A percentile compares a stretch with the other conserved stretches of the same genome.
These are phyloP conservation scores for Myotis planiceps DNA, from an alignment of 2,797 vertebrate species.

Conservation along the genomic window DNA sequence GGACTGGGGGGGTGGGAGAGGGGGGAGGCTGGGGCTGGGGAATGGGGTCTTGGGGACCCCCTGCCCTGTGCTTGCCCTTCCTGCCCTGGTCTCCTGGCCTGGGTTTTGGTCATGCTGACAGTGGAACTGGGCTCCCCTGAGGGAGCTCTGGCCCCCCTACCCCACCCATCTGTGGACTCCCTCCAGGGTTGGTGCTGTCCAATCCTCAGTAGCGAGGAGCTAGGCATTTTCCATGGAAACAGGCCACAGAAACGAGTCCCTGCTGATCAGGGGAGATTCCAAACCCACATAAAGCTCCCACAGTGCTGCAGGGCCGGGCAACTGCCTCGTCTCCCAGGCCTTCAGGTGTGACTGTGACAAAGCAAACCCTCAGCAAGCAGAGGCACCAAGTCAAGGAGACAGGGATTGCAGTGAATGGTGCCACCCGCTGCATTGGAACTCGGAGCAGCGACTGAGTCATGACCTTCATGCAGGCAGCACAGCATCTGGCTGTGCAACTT, in stretches of 20 bases:
- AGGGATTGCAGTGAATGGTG: background rate
- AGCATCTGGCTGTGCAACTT: fast-evolving
- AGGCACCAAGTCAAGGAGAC: background rate
- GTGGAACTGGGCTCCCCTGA: background rate
- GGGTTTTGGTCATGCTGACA: background rate
- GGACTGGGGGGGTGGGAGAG: too few species aligned
- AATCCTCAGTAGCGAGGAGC: background rate
- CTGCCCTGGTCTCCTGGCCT: background rate
- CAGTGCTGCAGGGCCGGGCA: fast-evolving
- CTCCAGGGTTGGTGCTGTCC: background rate
- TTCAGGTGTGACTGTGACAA: fast-evolving
- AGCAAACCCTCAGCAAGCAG: background rate
- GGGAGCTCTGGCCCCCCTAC: background rate
- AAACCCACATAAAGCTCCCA: background rate
- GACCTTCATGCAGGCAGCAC: fast-evolving
- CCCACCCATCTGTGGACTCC: background rate
- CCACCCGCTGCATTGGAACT: background rate
- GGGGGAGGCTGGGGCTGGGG: too few species aligned
- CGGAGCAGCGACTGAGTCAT: fast-evolving
- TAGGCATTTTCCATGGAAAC: background rate
- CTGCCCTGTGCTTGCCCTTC: background rate
- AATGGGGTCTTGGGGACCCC: too few species aligned
- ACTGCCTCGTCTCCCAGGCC: background rate
- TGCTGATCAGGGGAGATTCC: background rate
- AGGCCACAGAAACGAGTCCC: background rate